Conservation (phyloP, 2,113 vertebrate species). For the Carlito syrichta region DNA sequence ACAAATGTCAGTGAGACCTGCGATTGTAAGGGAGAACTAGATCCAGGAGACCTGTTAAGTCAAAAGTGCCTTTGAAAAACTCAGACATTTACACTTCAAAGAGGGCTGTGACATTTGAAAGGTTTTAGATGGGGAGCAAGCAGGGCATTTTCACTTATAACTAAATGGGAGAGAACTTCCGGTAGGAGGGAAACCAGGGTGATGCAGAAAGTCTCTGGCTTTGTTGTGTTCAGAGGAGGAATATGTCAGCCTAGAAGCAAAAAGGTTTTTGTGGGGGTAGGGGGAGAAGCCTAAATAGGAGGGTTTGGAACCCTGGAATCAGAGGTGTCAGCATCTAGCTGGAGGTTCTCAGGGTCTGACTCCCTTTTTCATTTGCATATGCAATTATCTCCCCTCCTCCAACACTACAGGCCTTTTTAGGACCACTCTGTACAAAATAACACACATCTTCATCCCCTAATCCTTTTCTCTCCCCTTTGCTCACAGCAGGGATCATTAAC, state of each 20-base stretch:
- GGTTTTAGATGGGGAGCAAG: constrained; percentile 53
- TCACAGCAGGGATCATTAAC: neutral
- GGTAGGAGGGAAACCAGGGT: neutral
- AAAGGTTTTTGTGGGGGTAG: neutral
- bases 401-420: neutral
- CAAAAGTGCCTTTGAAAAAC: constrained; percentile 70
- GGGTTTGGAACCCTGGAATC: neutral
- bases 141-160: constrained; percentile 11
- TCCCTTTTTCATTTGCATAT: neutral
- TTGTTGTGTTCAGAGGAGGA: neutral
- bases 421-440: neutral
- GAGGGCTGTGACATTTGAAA: constrained; percentile 59
- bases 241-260: neutral
- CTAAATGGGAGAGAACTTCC: neutral
- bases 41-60: constrained; percentile 45
- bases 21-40: constrained; percentile 41
- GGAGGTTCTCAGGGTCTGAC: neutral
- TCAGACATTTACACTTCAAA: constrained; percentile 71
- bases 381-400: too few species aligned
- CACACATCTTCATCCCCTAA: too few species aligned
- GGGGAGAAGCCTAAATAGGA: neutral
- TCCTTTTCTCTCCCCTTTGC: accelerated
- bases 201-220: neutral
- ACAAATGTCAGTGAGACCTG: constrained; percentile 76
- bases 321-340: neutral